These are phyloP conservation scores for Poecilia velifera DNA, from an alignment of 2,797 vertebrate species.

Conservation along the genomic window DNA sequence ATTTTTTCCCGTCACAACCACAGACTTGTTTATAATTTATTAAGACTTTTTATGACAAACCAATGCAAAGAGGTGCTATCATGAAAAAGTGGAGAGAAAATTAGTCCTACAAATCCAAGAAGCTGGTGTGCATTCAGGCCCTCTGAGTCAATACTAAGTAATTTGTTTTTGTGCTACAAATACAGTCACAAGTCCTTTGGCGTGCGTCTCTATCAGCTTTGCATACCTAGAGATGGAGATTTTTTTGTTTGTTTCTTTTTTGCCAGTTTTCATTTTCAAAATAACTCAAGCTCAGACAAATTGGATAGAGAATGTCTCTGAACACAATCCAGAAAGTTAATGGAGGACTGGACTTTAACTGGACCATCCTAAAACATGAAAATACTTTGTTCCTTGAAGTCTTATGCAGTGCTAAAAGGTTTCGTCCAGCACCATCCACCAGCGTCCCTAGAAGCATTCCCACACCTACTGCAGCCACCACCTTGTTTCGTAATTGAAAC, in stretches of 20 bases:
- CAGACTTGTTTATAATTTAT: not conserved
- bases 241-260: not conserved
- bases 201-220: not conserved
- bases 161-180: too few species aligned
- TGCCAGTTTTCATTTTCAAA: not conserved
- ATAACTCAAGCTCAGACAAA: not conserved
- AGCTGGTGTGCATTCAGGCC: not conserved
- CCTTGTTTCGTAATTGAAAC: not conserved
- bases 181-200: not conserved
- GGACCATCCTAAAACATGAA: not conserved
- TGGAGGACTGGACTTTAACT: not conserved
- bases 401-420: not conserved
- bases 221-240: not conserved
- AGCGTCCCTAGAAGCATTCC: not conserved
- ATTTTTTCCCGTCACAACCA: not conserved
- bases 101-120: not conserved
- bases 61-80: not conserved
- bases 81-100: not conserved
- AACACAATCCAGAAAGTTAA: not conserved
- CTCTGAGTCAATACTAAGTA: not conserved
- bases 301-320: not conserved
- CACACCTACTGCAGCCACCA: not conserved
- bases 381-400: not conserved
- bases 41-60: not conserved
- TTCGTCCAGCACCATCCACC: not conserved